Conservation (phyloP, 2,888 invertebrate species). For the Stenolophus ochropezus region DNA sequence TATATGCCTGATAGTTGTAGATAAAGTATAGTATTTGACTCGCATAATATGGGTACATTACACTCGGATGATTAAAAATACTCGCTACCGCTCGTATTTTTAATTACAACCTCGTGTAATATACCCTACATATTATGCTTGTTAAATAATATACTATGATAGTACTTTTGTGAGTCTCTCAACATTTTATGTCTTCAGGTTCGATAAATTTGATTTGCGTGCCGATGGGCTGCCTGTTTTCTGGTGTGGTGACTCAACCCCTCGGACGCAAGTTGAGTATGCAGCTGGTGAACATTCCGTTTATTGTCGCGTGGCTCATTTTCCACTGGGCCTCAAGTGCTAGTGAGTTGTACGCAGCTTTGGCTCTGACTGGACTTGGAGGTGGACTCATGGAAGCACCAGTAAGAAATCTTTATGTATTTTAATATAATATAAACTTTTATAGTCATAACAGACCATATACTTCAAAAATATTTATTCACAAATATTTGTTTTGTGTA, state of each 20-base stretch:
- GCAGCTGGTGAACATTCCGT: conserved; percentile 85
- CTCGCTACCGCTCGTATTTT: too few relatives aligned
- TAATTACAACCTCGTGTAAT: too few relatives aligned
- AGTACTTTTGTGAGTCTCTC: too few relatives aligned
- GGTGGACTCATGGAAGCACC: conserved; percentile 89
- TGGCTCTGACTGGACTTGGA: conserved; percentile 83
- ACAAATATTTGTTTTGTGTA: too few relatives aligned
- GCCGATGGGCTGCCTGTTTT: conserved; percentile 85
- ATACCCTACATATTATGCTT: too few relatives aligned
- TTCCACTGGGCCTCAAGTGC: conserved; percentile 80
- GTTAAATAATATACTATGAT: too few relatives aligned
- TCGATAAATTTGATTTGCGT: conserved; percentile 88
- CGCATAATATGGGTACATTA: too few relatives aligned
- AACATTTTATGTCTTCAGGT: conserved; percentile 74
- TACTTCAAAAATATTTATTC: neutral
- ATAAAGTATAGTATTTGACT: too few relatives aligned
- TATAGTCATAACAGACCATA: neutral
- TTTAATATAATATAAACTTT: neutral
- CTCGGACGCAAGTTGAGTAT: conserved; percentile 84
- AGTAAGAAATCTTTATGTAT: conserved; percentile 72
- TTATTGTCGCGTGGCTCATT: conserved; percentile 84
- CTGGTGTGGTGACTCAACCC: conserved; percentile 82
- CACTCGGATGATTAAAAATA: too few relatives aligned
- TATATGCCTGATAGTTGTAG: too few relatives aligned
- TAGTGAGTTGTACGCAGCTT: conserved; percentile 81